These are phyloP conservation scores for Athripsodes cinereus DNA, from an alignment of 2,888 invertebrate species.

Conservation along the genomic window DNA sequence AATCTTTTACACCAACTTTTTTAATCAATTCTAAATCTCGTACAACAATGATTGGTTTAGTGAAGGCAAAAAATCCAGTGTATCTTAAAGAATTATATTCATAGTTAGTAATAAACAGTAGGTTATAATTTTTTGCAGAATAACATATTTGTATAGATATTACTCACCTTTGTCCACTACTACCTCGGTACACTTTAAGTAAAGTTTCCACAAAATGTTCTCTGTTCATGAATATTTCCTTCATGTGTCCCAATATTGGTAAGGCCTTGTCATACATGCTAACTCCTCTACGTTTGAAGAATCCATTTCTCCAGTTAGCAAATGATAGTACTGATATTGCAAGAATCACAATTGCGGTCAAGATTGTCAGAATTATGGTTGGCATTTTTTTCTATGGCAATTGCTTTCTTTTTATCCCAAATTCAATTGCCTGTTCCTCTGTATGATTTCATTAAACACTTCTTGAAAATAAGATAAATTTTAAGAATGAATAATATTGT, in stretches of 20 bases:
- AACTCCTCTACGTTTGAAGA: slow-evolving; percentile 16
- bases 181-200: slow-evolving; percentile 16
- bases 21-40: slow-evolving; percentile 34
- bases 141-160: too few relatives aligned
- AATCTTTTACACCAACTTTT: slow-evolving; percentile 31
- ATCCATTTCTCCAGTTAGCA: slow-evolving; percentile 17
- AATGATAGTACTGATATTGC: slow-evolving; percentile 6
- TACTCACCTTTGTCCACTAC: slow-evolving; percentile 19
- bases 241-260: slow-evolving; percentile 28
- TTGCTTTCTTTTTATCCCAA: too few relatives aligned
- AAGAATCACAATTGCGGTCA: background rate
- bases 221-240: slow-evolving; percentile 20
- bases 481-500: too few relatives aligned
- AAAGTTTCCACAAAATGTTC: slow-evolving; percentile 23
- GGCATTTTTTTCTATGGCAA: too few relatives aligned
- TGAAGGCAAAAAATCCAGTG: slow-evolving; percentile 31
- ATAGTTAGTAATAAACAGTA: too few relatives aligned
- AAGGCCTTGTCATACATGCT: slow-evolving; percentile 16
- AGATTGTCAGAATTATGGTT: too few relatives aligned
- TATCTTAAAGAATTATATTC: slow-evolving; percentile 14
- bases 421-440: too few relatives aligned
- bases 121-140: too few relatives aligned
- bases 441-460: too few relatives aligned
- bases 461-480: too few relatives aligned
- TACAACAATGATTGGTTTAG: slow-evolving; percentile 30